Conservation (phyloP, 2,113 vertebrate species). For the Axis porcinus region DNA sequence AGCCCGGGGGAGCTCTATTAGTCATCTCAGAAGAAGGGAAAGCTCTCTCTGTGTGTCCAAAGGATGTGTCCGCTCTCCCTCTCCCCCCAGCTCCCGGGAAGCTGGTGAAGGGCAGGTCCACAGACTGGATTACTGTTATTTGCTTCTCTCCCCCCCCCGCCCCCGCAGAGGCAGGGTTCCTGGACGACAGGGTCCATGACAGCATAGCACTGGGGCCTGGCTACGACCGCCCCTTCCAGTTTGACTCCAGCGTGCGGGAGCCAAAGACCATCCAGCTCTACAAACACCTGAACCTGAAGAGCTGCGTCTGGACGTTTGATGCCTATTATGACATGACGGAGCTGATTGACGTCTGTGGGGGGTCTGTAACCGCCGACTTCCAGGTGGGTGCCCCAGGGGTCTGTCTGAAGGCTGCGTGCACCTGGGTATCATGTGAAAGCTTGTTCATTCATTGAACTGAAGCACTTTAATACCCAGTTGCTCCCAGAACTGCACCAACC, state of each 20-base stretch:
- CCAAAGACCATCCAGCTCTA: conserved; percentile 93
- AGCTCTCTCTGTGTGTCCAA: background rate
- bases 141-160: background rate
- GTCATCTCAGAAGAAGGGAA: background rate
- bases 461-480: background rate
- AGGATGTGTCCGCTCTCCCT: background rate
- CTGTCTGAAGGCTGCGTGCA: background rate
- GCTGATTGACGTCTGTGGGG: conserved; percentile 94
- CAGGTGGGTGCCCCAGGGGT: conserved; percentile 84
- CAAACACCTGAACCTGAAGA: conserved; percentile 97
- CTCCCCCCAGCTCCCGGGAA: background rate
- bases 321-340: conserved; percentile 98
- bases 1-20: background rate
- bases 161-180: conserved; percentile 91
- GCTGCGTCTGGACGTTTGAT: conserved; percentile 98
- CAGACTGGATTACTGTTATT: background rate
- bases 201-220: conserved; percentile 90
- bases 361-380: conserved; percentile 96
- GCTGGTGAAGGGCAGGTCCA: background rate
- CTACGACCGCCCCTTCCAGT: conserved; percentile 95
- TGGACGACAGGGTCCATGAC: conserved; percentile 88
- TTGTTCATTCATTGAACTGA: background rate
- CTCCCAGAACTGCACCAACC: background rate
- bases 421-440: background rate
- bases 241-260: conserved; percentile 89